phyloP scores from a whole-genome alignment of 2,797 vertebrate species.

The Centroberyx gerrardi region DNA sequence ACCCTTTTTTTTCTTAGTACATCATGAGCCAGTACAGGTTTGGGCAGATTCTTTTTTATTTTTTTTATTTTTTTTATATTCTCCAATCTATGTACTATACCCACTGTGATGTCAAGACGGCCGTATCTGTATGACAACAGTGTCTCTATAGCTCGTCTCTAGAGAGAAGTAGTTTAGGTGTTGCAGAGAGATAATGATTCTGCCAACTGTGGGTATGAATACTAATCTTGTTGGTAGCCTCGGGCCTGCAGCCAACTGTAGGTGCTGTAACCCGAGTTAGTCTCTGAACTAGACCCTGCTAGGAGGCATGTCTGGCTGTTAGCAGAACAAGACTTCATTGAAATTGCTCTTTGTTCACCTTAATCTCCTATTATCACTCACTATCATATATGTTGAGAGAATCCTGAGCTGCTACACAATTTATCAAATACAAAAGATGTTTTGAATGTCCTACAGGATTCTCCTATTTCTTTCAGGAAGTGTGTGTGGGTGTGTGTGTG shows the following conservation, averaged over 20 bases:
- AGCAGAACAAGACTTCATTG: slow-evolving; percentile 50
- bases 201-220: slow-evolving; percentile 66
- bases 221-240: slow-evolving; percentile 64
- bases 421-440: slow-evolving; percentile 18
- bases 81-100: slow-evolving; percentile 1
- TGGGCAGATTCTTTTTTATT: background rate
- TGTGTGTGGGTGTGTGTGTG: background rate
- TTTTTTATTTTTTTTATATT: background rate
- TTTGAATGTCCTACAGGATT: slow-evolving; percentile 7
- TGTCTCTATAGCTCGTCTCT: slow-evolving; percentile 49
- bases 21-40: background rate
- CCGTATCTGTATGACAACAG: slow-evolving; percentile 44
- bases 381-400: slow-evolving; percentile 25
- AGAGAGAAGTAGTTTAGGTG: slow-evolving; percentile 45
- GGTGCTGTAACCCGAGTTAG: slow-evolving; percentile 60
- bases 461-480: slow-evolving; percentile 9
- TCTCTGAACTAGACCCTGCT: slow-evolving; percentile 44
- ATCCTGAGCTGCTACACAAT: slow-evolving; percentile 12
- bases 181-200: slow-evolving; percentile 58
- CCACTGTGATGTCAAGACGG: slow-evolving; percentile 1
- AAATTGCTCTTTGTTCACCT: slow-evolving; percentile 53
- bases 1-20: background rate
- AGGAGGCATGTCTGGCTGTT: slow-evolving; percentile 48
- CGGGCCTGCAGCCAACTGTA: slow-evolving; percentile 50
- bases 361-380: slow-evolving; percentile 43